phyloP scores from a whole-genome alignment of 1,140 invertebrate genomes.

The Caenorhabditis briggsae region DNA sequence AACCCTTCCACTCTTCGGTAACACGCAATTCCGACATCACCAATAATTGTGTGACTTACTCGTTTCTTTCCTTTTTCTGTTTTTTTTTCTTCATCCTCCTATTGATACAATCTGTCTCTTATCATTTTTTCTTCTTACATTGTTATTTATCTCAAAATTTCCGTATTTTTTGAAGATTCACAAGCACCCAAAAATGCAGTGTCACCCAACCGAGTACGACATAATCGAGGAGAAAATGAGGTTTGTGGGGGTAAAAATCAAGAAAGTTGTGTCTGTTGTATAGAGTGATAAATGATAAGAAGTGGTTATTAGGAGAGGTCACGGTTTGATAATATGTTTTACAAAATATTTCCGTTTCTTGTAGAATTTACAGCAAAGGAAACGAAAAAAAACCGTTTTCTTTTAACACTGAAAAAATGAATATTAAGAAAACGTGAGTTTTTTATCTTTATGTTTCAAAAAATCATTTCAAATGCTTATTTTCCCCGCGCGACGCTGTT shows the following conservation, averaged over 20 bases:
- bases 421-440: too few relatives aligned
- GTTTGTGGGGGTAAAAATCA: not conserved
- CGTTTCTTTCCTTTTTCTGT: too few relatives aligned
- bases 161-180: not conserved
- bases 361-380: too few relatives aligned
- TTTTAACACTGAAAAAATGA: too few relatives aligned
- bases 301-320: conserved; percentile 31
- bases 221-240: conserved; percentile 46
- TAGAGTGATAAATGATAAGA: conserved; percentile 5
- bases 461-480: too few relatives aligned
- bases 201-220: conserved; percentile 30
- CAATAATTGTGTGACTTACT: not conserved
- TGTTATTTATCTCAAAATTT: not conserved
- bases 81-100: not conserved
- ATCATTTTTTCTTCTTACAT: not conserved
- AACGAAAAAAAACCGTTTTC: too few relatives aligned
- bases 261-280: not conserved
- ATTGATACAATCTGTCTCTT: not conserved
- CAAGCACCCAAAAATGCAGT: not conserved
- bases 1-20: too few relatives aligned
- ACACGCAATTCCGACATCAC: not conserved
- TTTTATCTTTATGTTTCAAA: too few relatives aligned
- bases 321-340: conserved; percentile 19
- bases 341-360: not conserved
- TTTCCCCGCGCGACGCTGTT: too few relatives aligned